phyloP scores from a whole-genome alignment of 2,888 invertebrate genomes.

The Nyleta sp. region DNA sequence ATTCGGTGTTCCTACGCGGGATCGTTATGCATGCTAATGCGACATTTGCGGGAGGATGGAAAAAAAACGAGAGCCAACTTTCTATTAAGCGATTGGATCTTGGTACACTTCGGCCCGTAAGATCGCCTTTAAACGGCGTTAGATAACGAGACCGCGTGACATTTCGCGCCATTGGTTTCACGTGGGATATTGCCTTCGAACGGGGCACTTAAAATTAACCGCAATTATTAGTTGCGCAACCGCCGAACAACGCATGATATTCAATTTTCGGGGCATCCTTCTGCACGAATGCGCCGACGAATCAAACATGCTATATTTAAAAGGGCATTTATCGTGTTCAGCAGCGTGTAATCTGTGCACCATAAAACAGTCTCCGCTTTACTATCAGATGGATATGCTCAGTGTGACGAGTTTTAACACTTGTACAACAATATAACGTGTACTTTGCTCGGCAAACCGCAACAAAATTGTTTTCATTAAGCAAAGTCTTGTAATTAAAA shows the following conservation, averaged over 20 bases:
- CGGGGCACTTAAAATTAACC: slow-evolving; percentile 25
- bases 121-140: slow-evolving; percentile 56
- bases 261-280: slow-evolving; percentile 60
- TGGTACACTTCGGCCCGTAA: slow-evolving; percentile 22
- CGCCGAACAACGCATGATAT: slow-evolving; percentile 26
- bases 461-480: slow-evolving; percentile 56
- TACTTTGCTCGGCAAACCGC: slow-evolving; percentile 58
- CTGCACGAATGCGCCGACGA: slow-evolving; percentile 56
- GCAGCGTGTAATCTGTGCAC: slow-evolving; percentile 63
- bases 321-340: slow-evolving; percentile 63
- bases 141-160: slow-evolving; percentile 56
- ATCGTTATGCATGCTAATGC: slow-evolving; percentile 68
- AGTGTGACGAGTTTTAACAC: slow-evolving; percentile 63
- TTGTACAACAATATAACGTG: slow-evolving; percentile 56
- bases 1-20: slow-evolving; percentile 15
- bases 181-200: slow-evolving; percentile 10
- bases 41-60: slow-evolving; percentile 67
- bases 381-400: slow-evolving; percentile 64
- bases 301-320: slow-evolving; percentile 61
- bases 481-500: slow-evolving; percentile 34
- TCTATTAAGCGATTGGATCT: slow-evolving; percentile 64
- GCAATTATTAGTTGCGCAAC: slow-evolving; percentile 44
- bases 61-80: slow-evolving; percentile 66
- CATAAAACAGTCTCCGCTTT: slow-evolving; percentile 60
- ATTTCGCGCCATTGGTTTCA: slow-evolving; percentile 40